phyloP scores from a whole-genome alignment of 2,797 vertebrate genomes.

The Sebastes iracundus region DNA sequence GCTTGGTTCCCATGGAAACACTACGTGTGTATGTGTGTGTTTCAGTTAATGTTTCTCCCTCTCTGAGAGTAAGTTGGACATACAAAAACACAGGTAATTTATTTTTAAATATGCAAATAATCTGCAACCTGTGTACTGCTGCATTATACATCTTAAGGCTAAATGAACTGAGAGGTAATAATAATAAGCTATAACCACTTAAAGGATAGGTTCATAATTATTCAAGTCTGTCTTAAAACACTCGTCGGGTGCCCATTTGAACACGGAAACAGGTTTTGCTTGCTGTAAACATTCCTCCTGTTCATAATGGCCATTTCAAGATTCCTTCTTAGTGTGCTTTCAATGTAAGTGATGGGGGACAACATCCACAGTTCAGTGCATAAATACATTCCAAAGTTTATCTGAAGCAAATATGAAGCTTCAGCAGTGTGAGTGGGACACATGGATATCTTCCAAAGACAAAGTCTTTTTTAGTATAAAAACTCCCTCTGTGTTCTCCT shows the following conservation, averaged over 20 bases:
- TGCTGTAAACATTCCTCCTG: not conserved
- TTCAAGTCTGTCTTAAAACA: not conserved
- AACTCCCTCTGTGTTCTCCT: too few species aligned
- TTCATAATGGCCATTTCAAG: not conserved
- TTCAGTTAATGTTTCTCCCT: conserved; percentile 60
- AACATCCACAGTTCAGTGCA: not conserved
- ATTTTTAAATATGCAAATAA: conserved; percentile 50
- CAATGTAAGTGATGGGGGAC: not conserved
- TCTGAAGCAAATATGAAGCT: not conserved
- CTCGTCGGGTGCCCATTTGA: not conserved
- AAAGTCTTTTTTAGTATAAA: not conserved
- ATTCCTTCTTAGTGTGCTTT: not conserved
- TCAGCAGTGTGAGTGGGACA: not conserved
- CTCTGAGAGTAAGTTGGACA: conserved; percentile 45
- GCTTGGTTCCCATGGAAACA: conserved; percentile 90
- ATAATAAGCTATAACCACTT: not conserved
- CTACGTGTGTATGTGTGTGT: conserved; percentile 39
- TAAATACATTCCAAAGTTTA: not conserved
- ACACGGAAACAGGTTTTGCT: not conserved
- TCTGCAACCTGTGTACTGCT: not conserved
- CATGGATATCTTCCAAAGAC: not conserved
- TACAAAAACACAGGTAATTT: not conserved
- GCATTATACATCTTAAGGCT: not conserved
- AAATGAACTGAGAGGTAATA: not conserved
- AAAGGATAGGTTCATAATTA: not conserved